Evolutionary conservation across 2,113 vertebrate species (phyloP), one percentile per base, ranked within the genome.

Genomic region (Pelusios castaneus): DNA sequence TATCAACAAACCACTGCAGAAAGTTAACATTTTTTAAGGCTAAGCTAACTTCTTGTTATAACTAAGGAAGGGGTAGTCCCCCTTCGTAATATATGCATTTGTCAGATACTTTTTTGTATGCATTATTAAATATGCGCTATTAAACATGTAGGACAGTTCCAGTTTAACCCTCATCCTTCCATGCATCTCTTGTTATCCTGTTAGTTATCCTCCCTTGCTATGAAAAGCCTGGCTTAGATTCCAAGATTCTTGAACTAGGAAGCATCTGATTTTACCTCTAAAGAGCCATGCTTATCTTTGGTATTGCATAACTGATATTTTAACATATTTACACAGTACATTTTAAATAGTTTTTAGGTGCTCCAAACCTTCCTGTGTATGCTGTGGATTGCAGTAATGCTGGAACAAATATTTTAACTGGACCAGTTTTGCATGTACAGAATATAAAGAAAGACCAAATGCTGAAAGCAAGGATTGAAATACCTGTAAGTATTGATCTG

Each of bases 371-470:
- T 85, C 97, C 98, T 31, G 41, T 97, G 4, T 98, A 98, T 56
- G 63, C 85, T 10, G 97, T 97, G 73, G 99, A 99, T 97, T 99
- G 98, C 89, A 99, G 99, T 96, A 98, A 97, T 95, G 98, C 98
- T 29, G 99, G 99, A 89, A 97, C 97, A 29, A 99, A 98, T 77
- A 97, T 98, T 91, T 93, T 99, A 92, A 97, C 98, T 82, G 98
- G 98, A 47, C 97, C 98, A 76, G 96, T 96, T 73, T 97, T 99
- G 87, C 98, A 98, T 10, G 95, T 99, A 52, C 98, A 98, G 88
- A 99, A 99, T 84, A 97, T 98, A 78, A 98, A 98, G 54, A 98
- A 98, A 95, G 97, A 99, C 11, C 98, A 98, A 49, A 97, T 45
- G 0, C 89, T 99, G 87, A 98, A 97, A 88, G 99, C 98, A 86